A percentile compares a stretch with the other conserved stretches of the same genome.
These are phyloP conservation scores for Cheumatopsyche charites DNA, from an alignment of 1,140 invertebrate genomes.

Conservation along the genomic window DNA sequence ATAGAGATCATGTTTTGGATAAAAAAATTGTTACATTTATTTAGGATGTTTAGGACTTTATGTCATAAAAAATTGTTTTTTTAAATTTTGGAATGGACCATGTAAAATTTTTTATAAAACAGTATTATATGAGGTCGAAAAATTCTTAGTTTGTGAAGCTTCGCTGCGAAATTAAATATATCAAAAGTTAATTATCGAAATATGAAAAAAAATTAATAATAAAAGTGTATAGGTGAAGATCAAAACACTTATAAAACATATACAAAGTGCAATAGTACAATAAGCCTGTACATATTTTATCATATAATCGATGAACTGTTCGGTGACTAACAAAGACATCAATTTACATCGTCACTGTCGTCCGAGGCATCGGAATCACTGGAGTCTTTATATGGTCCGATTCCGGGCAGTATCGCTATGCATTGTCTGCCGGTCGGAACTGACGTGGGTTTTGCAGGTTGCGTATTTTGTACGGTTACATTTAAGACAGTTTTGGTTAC, in stretches of 20 bases:
- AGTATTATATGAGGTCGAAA: no score
- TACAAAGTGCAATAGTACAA: conserved; percentile 16
- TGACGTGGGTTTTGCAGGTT: not conserved
- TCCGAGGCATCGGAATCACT: conserved; percentile 63
- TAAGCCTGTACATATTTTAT: conserved; percentile 20
- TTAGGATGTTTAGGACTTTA: no score
- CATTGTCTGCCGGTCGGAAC: conserved; percentile 55
- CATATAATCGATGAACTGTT: conserved; percentile 25
- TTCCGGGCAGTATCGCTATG: conserved; percentile 66
- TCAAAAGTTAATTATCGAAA: no score
- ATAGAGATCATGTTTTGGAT: no score
- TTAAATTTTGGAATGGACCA: no score
- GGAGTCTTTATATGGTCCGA: conserved; percentile 65
- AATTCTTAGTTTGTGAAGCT: no score
- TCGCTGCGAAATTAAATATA: no score
- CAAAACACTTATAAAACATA: conserved; percentile 7
- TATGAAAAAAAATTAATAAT: not conserved
- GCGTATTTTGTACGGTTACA: not conserved
- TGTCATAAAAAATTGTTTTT: no score
- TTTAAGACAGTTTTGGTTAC: not conserved
- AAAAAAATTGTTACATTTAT: no score
- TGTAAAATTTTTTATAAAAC: no score
- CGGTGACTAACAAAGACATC: conserved; percentile 34
- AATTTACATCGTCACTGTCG: conserved; percentile 56
- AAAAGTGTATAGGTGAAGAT: not conserved